Base-by-base conservation (phyloP, 1,140 invertebrate species). In the Globodera rostochiensis region DNA sequence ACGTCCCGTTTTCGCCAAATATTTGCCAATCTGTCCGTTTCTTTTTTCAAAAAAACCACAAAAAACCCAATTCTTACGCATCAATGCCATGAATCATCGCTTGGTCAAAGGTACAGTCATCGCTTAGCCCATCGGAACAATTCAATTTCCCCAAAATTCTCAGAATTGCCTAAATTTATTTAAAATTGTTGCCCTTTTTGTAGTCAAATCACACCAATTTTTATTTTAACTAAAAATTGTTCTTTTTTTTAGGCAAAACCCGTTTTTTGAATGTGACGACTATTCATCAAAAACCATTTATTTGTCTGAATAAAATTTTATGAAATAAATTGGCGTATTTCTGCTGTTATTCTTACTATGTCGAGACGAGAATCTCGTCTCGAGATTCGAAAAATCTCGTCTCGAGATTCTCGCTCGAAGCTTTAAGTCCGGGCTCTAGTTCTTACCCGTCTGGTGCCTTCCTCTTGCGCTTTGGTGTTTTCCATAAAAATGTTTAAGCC, bases 1-100 rank as follows among this genome's bases (percentile, higher is more conserved):
- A 60, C 66, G 60, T 86, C 85, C 19, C 85, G 7, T 57, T 85
- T 87, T 13, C 85, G 86, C 85, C 85, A 86, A 73, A 71, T 66
- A 60, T 60, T 81, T 25, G 77, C 78, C 74, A 86, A 74, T 25
- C 67, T 84, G 6, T 69, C 53, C 13, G 60, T 86, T 45, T 5
- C 1, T 64, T 11, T 15, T 69, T 19, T 76, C 9, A 49, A 11
- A 9, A 67, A 50, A 1, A 1, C 0, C 0, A 11, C 19, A 45
- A 47, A 36, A 46, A 15, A 2, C 15, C 11, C 9, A 64, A 45
- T 11, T 11, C 25, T 8, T 83, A 86, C 45, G 46, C 46, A n/a
- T 87, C 79, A n/a, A 74, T 71, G n/a, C 82, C 82, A 15, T 71
- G 64, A 13, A 15, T 82, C 71, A 83, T 83, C 21, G 82, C 82